Evolutionary conservation across 2,113 vertebrate species (phyloP).

Genomic region (Malurus melanocephalus): DNA sequence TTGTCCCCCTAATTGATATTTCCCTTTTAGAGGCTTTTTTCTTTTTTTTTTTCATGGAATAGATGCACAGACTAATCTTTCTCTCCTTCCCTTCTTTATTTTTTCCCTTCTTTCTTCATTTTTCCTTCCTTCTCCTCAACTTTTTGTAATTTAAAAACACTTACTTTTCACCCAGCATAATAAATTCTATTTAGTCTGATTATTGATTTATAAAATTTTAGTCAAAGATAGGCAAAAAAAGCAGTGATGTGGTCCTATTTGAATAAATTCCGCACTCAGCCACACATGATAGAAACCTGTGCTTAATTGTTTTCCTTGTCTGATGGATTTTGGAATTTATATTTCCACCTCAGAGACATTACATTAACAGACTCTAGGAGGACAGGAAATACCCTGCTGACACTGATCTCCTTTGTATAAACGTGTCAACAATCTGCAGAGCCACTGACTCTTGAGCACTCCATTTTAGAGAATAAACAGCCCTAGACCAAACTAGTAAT

Average conservation of each 20-base stretch:
- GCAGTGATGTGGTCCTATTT: background rate
- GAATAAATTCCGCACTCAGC: background rate
- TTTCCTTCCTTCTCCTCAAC: background rate
- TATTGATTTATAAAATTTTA: background rate
- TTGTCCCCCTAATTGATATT: background rate
- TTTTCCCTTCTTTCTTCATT: background rate
- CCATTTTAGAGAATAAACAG: background rate
- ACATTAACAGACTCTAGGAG: background rate
- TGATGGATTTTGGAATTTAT: background rate
- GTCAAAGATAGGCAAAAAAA: background rate
- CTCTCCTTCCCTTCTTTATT: background rate
- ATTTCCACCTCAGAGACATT: background rate
- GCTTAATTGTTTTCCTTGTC: background rate
- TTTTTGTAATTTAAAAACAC: background rate
- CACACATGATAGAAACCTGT: background rate
- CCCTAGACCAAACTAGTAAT: background rate
- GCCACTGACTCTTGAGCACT: background rate
- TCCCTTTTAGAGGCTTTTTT: background rate
- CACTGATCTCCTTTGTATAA: background rate
- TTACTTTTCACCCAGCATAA: background rate
- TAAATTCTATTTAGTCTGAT: background rate
- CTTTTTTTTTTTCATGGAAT: background rate
- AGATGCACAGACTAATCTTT: background rate
- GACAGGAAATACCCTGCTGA: background rate
- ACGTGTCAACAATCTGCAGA: background rate